Base-by-base conservation (phyloP, 2,888 invertebrate genomes). In the Petrolisthes manimaculis region DNA sequence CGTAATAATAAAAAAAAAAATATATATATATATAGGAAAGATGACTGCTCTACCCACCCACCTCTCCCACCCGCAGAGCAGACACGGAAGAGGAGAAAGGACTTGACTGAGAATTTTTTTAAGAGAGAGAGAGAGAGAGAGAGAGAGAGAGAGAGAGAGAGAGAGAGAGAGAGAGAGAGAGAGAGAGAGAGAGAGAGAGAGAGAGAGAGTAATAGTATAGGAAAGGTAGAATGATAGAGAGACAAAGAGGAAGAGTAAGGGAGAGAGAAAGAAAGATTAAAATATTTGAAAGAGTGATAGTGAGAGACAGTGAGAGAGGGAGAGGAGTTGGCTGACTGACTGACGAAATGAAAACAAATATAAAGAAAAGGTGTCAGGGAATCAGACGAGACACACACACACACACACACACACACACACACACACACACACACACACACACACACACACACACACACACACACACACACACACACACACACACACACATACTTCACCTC, bases 161-260 rank as follows among this genome's bases (percentile, higher is more conserved):
- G 81, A 81, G 67, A 81, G 61, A 74, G 74, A 74, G 74, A 74
- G 74, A 74, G 74, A 74, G n/a, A n/a, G 74, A 74, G 74, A 74
- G 74, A 74, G 74, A 74, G 74, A 74, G 74, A 74, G 74, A 74
- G 74, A 74, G 74, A 74, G 74, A 74, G 74, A n/a, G 24, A 14
- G 18, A n/a, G 24, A 14, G 74, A 74, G 37, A 12, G 79, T 8
- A 12, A 12, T 8, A 51, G 54, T 14, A 12, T 37, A 55, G 51
- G 21, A 61, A 55, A 61, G 69, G 37, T 24, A 82, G 55, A 82
- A 24, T 14, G 67, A 37, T 6, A 51, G 71, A 9, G 18, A n/a
- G 55, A 75, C 4, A 83, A 51, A 69, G 2, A 71, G 18, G 55
- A 75, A 53, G 55, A 8, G 53, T n/a, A 75, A 18, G n/a, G 56